Evolutionary conservation across 2,888 invertebrate species (phyloP), one percentile per base, ranked within the genome.

Genomic region (Xestobium rufovillosum): DNA sequence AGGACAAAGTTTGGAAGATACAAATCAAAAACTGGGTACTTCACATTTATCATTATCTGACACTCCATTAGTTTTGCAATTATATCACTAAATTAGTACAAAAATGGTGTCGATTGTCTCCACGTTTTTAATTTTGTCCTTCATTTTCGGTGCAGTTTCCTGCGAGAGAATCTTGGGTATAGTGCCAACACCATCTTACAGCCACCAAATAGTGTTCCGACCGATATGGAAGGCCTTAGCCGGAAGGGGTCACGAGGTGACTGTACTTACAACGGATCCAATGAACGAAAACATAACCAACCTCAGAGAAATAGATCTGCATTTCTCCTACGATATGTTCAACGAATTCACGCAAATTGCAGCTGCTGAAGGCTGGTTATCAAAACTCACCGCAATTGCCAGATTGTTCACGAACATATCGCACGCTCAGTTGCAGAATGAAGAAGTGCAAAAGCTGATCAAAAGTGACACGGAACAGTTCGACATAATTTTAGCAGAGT

Each of bases 141-240:
- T n/a, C n/a, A n/a, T n/a, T n/a, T n/a, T n/a, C n/a, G n/a, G n/a
- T n/a, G n/a, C 23, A 8, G 23, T 19, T 8, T n/a, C n/a, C 17
- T 16, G n/a, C 11, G 51, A 49, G n/a, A 45, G 42, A 34, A 53
- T 55, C 25, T 38, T 55, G 34, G 50, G 38, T 4, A 39, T 49
- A 4, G 42, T 46, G 2, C 46, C 51, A 9, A 36, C 43, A 3
- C 52, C 55, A 8, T 51, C 49, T 3, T 53, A 44, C 39, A 72
- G 71, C 43, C 72, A 72, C 41, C 71, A 71, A 51, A 51, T 64
- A 1, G 61, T 66, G 1, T 70, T 59, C 54, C 58, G 62, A 17
- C 60, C 63, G 3, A 49, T 73, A 10, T 64, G 67, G 49, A 51
- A 57, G n/a, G 67, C 64, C 25, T 48, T 74, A 26, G 61, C 63